phyloP scores from a whole-genome alignment of 1,140 invertebrate genomes.

The Atta texana region DNA sequence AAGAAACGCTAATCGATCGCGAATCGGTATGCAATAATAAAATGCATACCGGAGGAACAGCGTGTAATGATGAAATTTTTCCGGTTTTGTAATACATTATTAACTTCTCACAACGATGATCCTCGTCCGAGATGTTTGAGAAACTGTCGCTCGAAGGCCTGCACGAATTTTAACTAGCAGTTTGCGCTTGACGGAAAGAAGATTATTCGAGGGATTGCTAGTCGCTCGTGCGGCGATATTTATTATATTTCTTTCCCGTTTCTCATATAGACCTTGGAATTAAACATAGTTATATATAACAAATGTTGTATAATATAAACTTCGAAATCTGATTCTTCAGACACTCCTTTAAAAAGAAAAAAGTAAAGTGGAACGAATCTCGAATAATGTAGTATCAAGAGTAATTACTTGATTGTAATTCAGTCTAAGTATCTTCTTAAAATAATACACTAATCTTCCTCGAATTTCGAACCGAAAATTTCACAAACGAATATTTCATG shows the following conservation, averaged over 20 bases:
- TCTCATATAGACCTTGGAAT: not conserved
- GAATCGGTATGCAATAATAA: not conserved
- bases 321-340: not conserved
- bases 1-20: not conserved
- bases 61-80: not conserved
- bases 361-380: not conserved
- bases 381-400: not conserved
- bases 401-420: not conserved
- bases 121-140: constrained; percentile 3
- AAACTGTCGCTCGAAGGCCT: constrained; percentile 33
- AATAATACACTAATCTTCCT: not conserved
- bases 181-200: constrained; percentile 38
- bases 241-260: constrained; percentile 10
- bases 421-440: not conserved
- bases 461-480: not conserved
- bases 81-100: not conserved
- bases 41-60: not conserved
- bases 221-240: constrained; percentile 16
- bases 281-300: constrained; percentile 33
- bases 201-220: constrained; percentile 32
- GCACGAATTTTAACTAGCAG: constrained; percentile 46
- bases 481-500: not conserved
- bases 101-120: not conserved
- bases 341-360: not conserved
- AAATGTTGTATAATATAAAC: not conserved